A percentile compares a stretch with the other conserved stretches of the same genome.
phyloP scores from a whole-genome alignment of 1,140 invertebrate genomes.

The Agrilus planipennis region DNA sequence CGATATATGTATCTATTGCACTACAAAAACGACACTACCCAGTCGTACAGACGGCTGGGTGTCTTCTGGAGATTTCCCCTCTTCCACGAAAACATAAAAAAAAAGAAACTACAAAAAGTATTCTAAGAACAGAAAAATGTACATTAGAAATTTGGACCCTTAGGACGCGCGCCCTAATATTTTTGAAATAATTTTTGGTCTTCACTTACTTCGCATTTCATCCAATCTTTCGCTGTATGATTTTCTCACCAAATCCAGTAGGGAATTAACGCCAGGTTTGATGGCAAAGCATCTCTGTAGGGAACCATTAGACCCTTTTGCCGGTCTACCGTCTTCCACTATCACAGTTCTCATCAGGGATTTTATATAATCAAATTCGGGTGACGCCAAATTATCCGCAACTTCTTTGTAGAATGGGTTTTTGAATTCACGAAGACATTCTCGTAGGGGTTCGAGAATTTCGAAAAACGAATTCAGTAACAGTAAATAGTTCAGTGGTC shows the following conservation, averaged over 20 bases:
- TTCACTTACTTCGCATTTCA: conserved; percentile 52
- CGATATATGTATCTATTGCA: no score
- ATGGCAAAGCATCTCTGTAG: conserved; percentile 78
- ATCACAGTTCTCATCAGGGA: conserved; percentile 39
- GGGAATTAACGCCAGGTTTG: conserved; percentile 56
- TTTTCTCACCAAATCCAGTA: conserved; percentile 66
- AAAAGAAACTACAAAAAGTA: no score
- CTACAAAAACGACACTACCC: no score
- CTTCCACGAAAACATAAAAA: no score
- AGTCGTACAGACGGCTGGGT: no score
- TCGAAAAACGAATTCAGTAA: conserved; percentile 68
- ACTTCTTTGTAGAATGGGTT: conserved; percentile 42
- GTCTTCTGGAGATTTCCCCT: no score
- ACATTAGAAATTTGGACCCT: no score
- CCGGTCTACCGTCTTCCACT: conserved; percentile 53
- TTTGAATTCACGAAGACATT: conserved; percentile 43
- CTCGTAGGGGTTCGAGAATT: conserved; percentile 50
- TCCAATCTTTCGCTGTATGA: conserved; percentile 66
- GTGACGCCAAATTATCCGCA: conserved; percentile 12
- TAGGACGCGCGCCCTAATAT: no score
- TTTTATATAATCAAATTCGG: conserved; percentile 23
- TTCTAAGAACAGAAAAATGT: no score
- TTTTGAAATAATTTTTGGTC: conserved; percentile 4
- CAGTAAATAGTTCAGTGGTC: conserved; percentile 67
- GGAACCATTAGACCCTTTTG: conserved; percentile 54